Evolutionary conservation across 2,888 invertebrate genomes (phyloP).

Genomic region (Drosophila anomelani): DNA sequence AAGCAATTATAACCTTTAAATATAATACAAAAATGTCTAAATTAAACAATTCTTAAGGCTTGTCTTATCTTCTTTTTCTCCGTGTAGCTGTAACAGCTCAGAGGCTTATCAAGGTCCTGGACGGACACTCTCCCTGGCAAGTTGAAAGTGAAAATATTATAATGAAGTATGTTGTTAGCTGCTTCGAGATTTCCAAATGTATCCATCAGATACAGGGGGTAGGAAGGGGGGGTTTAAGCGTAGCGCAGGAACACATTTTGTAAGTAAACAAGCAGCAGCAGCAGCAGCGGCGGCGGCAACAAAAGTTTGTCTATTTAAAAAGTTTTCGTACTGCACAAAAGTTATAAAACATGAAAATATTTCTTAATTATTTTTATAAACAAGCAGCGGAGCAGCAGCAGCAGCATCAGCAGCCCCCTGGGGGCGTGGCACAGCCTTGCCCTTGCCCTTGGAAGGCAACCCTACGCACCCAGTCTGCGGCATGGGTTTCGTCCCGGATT

Average conservation of each 20-base stretch:
- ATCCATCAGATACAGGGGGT: slow-evolving; percentile 57
- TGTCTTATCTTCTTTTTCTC: background rate
- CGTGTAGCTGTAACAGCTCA: background rate
- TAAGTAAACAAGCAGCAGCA: slow-evolving; percentile 70
- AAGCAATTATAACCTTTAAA: background rate
- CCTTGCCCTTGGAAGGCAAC: slow-evolving; percentile 34
- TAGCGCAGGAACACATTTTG: slow-evolving; percentile 58
- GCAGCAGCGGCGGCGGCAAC: slow-evolving; percentile 62
- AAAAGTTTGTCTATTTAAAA: slow-evolving; percentile 79
- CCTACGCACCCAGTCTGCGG: slow-evolving; percentile 39
- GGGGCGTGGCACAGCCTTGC: slow-evolving; percentile 33
- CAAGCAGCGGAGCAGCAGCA: slow-evolving; percentile 43
- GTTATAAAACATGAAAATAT: slow-evolving; percentile 81
- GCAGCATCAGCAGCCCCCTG: slow-evolving; percentile 7
- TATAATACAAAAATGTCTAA: background rate
- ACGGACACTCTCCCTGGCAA: slow-evolving; percentile 54
- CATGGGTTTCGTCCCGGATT: slow-evolving; percentile 39
- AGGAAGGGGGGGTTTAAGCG: background rate
- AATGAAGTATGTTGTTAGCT: slow-evolving; percentile 79
- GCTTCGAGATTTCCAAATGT: slow-evolving; percentile 74
- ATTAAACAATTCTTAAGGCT: background rate
- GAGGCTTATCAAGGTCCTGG: background rate
- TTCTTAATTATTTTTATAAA: slow-evolving; percentile 81
- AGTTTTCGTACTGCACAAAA: slow-evolving; percentile 72
- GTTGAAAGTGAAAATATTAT: slow-evolving; percentile 78